These are phyloP conservation scores for Chesias legatella DNA, from an alignment of 2,888 invertebrate species.

Conservation along the genomic window DNA sequence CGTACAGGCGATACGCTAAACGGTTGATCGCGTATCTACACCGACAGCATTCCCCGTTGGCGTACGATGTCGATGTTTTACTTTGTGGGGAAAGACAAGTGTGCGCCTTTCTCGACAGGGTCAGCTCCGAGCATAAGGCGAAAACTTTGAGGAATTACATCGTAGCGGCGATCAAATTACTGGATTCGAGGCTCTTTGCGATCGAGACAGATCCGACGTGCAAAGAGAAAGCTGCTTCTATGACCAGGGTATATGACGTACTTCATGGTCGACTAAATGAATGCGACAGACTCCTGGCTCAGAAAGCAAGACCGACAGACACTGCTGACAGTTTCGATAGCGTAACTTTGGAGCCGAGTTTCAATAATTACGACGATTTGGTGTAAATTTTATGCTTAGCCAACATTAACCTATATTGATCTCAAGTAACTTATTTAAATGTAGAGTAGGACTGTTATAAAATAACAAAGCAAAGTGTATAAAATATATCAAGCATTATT, in stretches of 20 bases:
- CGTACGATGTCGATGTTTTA: constrained; percentile 74
- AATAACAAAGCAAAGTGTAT: constrained; percentile 11
- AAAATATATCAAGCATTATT: background rate
- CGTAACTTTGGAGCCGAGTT: constrained; percentile 62
- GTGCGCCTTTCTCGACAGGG: constrained; percentile 68
- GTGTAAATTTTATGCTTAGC: constrained; percentile 37
- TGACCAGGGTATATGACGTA: constrained; percentile 72
- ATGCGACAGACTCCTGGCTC: constrained; percentile 65
- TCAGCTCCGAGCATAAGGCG: constrained; percentile 70
- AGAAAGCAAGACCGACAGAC: constrained; percentile 52
- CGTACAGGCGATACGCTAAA: constrained; percentile 73
- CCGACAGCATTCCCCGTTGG: constrained; percentile 72
- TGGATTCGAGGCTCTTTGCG: constrained; percentile 73
- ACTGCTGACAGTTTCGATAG: constrained; percentile 50
- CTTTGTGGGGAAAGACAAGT: constrained; percentile 73
- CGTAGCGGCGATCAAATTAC: constrained; percentile 71
- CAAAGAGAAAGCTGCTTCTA: constrained; percentile 74
- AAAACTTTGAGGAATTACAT: constrained; percentile 75
- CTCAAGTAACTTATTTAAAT: constrained; percentile 5
- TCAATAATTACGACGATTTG: constrained; percentile 61
- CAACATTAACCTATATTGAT: constrained; percentile 6
- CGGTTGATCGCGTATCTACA: constrained; percentile 71
- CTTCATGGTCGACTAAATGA: constrained; percentile 68
- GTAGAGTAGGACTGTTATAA: constrained; percentile 11
- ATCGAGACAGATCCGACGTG: constrained; percentile 74